A percentile compares a stretch with the other conserved stretches of the same genome.
phyloP scores from a whole-genome alignment of 2,888 invertebrate species.

The Drosophila antonietae region DNA sequence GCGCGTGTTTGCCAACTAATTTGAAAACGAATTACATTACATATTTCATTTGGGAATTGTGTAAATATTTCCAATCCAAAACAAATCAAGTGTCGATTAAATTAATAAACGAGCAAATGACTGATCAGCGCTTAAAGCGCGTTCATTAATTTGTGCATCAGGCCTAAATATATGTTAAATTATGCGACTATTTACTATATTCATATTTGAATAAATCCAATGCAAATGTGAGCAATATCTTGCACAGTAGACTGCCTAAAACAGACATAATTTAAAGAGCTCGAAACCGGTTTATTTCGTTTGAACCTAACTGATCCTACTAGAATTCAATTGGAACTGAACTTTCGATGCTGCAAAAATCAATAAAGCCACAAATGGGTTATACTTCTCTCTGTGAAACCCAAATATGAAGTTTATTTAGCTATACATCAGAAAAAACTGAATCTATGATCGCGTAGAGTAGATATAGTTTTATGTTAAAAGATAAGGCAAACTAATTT shows the following conservation, averaged over 20 bases:
- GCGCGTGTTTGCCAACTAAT: conserved; percentile 50
- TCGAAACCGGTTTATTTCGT: conserved; percentile 1
- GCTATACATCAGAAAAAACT: background rate
- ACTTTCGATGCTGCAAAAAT: background rate
- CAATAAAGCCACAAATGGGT: background rate
- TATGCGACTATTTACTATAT: conserved; percentile 24
- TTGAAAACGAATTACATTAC: conserved; percentile 65
- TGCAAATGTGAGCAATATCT: conserved; percentile 16
- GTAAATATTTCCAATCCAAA: conserved; percentile 42
- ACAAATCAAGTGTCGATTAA: conserved; percentile 69
- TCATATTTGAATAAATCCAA: conserved; percentile 19
- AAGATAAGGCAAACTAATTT: too few relatives aligned
- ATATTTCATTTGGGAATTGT: conserved; percentile 63
- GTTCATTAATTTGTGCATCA: conserved; percentile 46
- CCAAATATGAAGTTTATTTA: background rate
- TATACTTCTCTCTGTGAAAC: background rate
- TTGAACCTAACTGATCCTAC: background rate
- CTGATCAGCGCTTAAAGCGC: conserved; percentile 43
- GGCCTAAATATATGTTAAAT: conserved; percentile 27
- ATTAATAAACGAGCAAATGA: conserved; percentile 51
- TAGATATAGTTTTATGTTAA: too few relatives aligned
- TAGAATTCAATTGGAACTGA: background rate
- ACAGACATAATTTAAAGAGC: conserved; percentile 4
- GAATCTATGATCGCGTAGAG: background rate
- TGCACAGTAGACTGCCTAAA: conserved; percentile 4